phyloP scores from a whole-genome alignment of 2,797 vertebrate genomes.

The Acipenser transmontanus region DNA sequence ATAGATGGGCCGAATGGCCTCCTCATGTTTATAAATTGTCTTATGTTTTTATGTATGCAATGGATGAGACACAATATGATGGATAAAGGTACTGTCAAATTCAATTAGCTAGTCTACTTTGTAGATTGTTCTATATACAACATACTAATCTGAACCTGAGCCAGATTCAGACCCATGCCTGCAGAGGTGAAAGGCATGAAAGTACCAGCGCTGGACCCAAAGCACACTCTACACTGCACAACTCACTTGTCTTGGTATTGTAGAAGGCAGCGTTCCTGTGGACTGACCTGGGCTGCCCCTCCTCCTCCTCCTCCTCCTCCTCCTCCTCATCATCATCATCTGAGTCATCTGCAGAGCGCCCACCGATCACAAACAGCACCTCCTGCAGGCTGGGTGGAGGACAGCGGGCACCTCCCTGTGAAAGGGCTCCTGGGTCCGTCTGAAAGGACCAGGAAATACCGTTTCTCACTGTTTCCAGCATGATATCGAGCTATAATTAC shows the following conservation, averaged over 20 bases:
- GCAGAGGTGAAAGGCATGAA: too few relatives aligned
- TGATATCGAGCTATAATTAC: too few relatives aligned
- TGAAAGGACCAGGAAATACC: constrained; percentile 9
- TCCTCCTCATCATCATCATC: constrained; percentile 67
- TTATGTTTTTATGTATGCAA: too few relatives aligned
- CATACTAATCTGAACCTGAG: neutral
- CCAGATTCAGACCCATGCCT: neutral
- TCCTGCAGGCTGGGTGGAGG: constrained; percentile 76
- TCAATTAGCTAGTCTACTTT: neutral
- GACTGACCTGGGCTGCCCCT: constrained; percentile 35
- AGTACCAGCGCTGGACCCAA: too few relatives aligned
- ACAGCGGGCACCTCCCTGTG: constrained; percentile 33
- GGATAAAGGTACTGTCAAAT: neutral
- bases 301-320: constrained; percentile 16
- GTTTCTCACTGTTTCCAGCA: too few relatives aligned
- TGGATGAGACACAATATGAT: too few relatives aligned
- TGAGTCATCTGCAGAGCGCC: constrained; percentile 75
- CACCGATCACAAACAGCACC: constrained; percentile 87
- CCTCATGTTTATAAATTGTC: too few relatives aligned
- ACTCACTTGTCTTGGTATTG: constrained; percentile 78
- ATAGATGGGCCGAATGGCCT: too few relatives aligned
- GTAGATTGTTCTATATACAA: too few relatives aligned
- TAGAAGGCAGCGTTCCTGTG: constrained; percentile 82
- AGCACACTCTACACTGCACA: too few relatives aligned
- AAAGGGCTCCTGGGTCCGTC: constrained; percentile 30